Conservation (phyloP, 2,888 invertebrate species). For the Tuberolachnus salignus region DNA sequence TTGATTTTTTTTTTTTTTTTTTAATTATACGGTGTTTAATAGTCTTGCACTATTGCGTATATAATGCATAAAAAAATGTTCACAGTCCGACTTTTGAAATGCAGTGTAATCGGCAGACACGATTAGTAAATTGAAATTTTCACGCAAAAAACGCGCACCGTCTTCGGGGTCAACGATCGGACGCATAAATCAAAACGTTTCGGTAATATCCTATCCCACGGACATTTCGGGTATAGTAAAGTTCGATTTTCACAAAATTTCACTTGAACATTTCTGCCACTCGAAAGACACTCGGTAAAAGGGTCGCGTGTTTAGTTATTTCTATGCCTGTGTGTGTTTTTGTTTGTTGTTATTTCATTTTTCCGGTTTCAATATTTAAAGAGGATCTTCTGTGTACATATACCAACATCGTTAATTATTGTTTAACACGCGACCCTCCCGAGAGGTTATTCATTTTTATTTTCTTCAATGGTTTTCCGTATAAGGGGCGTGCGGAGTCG, state of each 20-base stretch:
- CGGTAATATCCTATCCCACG: too few species aligned
- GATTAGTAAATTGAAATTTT: not conserved
- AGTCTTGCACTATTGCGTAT: not conserved
- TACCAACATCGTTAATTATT: slow-evolving; percentile 27
- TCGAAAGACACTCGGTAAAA: not conserved
- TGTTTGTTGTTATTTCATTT: slow-evolving; percentile 38
- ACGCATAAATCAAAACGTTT: not conserved
- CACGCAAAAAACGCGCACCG: not conserved
- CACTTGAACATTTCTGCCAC: not conserved
- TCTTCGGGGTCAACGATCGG: too few species aligned
- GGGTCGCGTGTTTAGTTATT: not conserved
- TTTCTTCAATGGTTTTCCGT: slow-evolving; percentile 31
- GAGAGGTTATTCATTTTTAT: slow-evolving; percentile 52
- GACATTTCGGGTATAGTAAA: not conserved
- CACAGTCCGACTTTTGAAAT: not conserved
- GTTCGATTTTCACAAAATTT: not conserved
- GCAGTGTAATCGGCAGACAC: not conserved
- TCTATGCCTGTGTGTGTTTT: not conserved
- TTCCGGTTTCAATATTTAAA: slow-evolving; percentile 45
- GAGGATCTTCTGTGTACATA: slow-evolving; percentile 14
- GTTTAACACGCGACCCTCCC: slow-evolving; percentile 38
- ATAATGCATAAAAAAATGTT: not conserved
- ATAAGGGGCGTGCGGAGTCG: not conserved
- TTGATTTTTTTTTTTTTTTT: too few species aligned
- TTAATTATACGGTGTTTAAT: not conserved